Conservation (phyloP, 1,140 invertebrate species). For the Nasonia longicornis region DNA sequence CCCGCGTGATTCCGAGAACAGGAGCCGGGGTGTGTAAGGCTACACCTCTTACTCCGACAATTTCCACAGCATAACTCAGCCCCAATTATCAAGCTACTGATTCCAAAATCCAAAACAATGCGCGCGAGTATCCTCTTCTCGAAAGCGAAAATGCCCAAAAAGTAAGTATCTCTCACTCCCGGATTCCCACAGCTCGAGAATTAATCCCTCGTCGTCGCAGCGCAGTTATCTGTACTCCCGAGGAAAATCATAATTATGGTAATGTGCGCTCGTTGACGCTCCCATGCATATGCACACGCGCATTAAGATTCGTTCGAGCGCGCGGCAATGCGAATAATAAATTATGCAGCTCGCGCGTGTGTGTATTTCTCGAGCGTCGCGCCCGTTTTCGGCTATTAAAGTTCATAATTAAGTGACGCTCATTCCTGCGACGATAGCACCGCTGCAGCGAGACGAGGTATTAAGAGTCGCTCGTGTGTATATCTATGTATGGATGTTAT, state of each 20-base stretch:
- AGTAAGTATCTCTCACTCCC: not conserved
- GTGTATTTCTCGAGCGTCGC: not conserved
- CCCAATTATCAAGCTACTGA: too few species aligned
- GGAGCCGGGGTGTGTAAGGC: not conserved
- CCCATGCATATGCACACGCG: conserved; percentile 47
- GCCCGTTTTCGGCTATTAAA: conserved; percentile 12
- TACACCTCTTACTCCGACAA: not conserved
- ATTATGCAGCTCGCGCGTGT: conserved; percentile 11
- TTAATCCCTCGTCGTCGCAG: conserved; percentile 45
- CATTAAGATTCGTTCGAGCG: conserved; percentile 44
- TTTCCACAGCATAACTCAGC: not conserved
- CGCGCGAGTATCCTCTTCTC: too few species aligned
- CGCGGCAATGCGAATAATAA: conserved; percentile 41
- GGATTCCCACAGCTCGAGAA: conserved; percentile 14
- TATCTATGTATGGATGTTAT: too few species aligned
- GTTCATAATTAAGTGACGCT: conserved; percentile 4
- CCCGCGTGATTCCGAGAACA: not conserved
- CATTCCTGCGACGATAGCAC: not conserved
- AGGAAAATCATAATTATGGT: conserved; percentile 55
- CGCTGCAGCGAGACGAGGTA: not conserved
- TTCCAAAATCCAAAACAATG: not conserved
- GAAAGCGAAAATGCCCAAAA: conserved; percentile 35
- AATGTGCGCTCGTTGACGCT: conserved; percentile 32
- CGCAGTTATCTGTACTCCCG: conserved; percentile 47
- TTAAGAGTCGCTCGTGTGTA: not conserved